Percentiles rank a stretch among this genome's conserved stretches.
These are phyloP conservation scores for Plutella xylostella DNA, from an alignment of 2,888 invertebrate genomes.

Conservation along the genomic window DNA sequence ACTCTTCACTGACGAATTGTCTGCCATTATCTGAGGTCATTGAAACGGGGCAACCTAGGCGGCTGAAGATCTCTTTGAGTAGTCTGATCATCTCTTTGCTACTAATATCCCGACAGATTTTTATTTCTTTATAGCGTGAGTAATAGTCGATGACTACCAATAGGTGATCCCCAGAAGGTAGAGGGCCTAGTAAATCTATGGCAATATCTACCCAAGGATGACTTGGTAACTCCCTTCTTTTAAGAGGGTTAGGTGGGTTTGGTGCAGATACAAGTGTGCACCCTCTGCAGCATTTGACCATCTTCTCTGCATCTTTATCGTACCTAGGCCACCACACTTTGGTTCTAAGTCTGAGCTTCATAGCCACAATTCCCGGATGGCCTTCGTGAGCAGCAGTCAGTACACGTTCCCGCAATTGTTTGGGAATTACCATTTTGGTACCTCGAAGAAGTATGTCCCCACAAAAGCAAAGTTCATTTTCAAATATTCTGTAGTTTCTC, in stretches of 20 bases:
- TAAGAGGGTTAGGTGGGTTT: constrained; percentile 14
- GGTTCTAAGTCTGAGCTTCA: constrained; percentile 27
- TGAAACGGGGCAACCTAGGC: too few relatives aligned
- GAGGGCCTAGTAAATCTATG: too few relatives aligned
- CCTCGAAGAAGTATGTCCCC: background rate
- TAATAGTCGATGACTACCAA: too few relatives aligned
- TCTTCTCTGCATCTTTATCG: constrained; percentile 4
- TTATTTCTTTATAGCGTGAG: too few relatives aligned
- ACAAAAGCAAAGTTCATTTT: constrained; percentile 1
- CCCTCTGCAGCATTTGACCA: background rate
- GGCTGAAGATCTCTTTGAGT: constrained; percentile 9
- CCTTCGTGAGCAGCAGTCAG: background rate
- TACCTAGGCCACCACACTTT: constrained; percentile 9
- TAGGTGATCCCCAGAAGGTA: too few relatives aligned
- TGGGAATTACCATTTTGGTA: background rate
- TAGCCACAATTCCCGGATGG: constrained; percentile 25
- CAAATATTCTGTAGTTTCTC: constrained; percentile 2
- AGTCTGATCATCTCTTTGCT: too few relatives aligned
- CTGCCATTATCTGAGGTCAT: too few relatives aligned
- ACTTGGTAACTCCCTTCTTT: too few relatives aligned
- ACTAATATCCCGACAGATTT: too few relatives aligned
- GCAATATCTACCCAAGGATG: too few relatives aligned
- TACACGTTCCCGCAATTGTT: background rate
- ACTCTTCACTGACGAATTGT: constrained; percentile 22
- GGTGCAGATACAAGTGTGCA: constrained; percentile 9